Evolutionary conservation across 2,113 vertebrate genomes (phyloP), one percentile per base, ranked within the genome.

Genomic region (Melanostigma gelatinosum): DNA sequence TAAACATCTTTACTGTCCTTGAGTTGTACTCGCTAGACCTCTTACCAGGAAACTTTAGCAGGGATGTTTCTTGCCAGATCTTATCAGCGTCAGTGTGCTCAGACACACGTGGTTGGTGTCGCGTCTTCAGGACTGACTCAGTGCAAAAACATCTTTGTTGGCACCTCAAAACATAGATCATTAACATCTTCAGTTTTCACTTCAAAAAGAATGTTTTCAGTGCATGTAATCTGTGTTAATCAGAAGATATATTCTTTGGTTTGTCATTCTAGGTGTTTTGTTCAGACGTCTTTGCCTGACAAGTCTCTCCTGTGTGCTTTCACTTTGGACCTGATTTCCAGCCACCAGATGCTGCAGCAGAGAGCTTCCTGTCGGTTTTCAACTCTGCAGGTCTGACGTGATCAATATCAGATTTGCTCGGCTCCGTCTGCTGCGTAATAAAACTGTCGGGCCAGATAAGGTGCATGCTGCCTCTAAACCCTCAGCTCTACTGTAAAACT

Each of bases 361-460:
- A 55, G 29, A 63, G 60, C 52, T 77, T 83, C 55, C 55, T 64
- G 55, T 40, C 34, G 29, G 5, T 50, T 22, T 50, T 50, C 20
- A 44, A 13, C 68, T 73, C 72, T 57, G 66, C 79, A 57, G 64
- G 73, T 84, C 68, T 42, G 73, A 57, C 52, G 76, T n/a, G 80
- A 88, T 70, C 70, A 0, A 34, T 77, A 81, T 84, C 74, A 3
- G 27, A 32, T 72, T 10, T 44, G 67, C 24, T 80, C 27, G 1
- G 42, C 71, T 79, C 67, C 10, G 40, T 85, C 72, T 73, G 65
- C 72, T 32, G 52, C 52, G 58, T 74, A 48, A 85, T 83, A 74
- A 85, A 83, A 40, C 52, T 16, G 64, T 55, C 20, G 9, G 9
- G 8, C 16, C 44, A 71, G 74, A 78, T 76, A 81, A 84, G 60